phyloP scores from a whole-genome alignment of 2,797 vertebrate species.

The Poeciliopsis paucimaculata region DNA sequence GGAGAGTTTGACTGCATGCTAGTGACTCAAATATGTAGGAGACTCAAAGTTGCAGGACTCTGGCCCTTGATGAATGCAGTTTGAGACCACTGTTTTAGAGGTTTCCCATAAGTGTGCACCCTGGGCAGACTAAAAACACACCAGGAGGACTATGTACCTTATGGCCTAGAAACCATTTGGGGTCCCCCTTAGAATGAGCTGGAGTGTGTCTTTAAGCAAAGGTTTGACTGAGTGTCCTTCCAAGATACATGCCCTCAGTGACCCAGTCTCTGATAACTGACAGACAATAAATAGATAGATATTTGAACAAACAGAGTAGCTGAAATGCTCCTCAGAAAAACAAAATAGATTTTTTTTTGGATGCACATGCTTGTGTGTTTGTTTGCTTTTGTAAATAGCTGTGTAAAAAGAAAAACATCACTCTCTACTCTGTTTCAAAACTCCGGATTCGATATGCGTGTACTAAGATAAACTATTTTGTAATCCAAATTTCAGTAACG shows the following conservation, averaged over 20 bases:
- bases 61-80: too few species aligned
- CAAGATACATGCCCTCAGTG: neutral
- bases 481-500: slow-evolving; percentile 19
- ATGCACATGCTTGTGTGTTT: neutral
- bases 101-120: neutral
- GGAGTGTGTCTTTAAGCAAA: neutral
- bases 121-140: neutral
- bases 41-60: too few species aligned
- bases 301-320: neutral
- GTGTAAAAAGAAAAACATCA: neutral
- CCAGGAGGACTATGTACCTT: too few species aligned
- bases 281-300: neutral
- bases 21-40: too few species aligned
- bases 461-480: slow-evolving; percentile 3
- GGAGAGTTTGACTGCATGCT: too few species aligned
- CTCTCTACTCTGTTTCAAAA: neutral
- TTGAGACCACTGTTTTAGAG: neutral
- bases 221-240: neutral
- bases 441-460: neutral
- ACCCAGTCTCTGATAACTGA: neutral
- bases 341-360: neutral
- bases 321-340: neutral
- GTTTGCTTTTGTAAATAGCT: neutral
- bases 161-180: neutral
- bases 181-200: neutral